Percentiles rank a stretch among this genome's conserved stretches.
Evolutionary conservation across 2,888 invertebrate genomes (phyloP).

Genomic region (Tubulanus polymorphus): DNA sequence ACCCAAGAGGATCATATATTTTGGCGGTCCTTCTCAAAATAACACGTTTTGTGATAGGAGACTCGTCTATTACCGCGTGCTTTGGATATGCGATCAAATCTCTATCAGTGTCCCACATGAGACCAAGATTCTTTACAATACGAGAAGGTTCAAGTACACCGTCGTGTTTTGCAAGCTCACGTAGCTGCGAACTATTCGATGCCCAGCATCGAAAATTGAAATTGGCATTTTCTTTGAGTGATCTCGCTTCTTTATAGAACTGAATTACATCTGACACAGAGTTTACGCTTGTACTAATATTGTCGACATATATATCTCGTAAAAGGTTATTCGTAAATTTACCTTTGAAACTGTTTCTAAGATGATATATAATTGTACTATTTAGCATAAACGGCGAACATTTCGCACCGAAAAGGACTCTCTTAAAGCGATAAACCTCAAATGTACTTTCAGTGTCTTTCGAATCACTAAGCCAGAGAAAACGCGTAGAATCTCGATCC

Average conservation of each 20-base stretch:
- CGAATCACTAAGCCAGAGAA: slow-evolving; percentile 10
- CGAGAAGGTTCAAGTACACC: background rate
- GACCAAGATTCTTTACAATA: background rate
- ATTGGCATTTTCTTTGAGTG: background rate
- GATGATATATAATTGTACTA: slow-evolving; percentile 15
- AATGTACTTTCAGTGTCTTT: background rate
- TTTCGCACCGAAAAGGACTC: slow-evolving; percentile 12
- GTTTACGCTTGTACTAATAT: background rate
- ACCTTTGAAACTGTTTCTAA: background rate
- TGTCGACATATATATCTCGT: slow-evolving; percentile 1
- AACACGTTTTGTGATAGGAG: no score
- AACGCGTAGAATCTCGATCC: slow-evolving; percentile 16
- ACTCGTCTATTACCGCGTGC: no score
- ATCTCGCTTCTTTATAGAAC: background rate
- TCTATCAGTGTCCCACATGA: slow-evolving; percentile 1
- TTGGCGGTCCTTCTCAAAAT: no score
- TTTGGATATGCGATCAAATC: no score
- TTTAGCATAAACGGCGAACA: slow-evolving; percentile 16
- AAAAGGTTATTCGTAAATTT: background rate
- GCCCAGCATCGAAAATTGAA: slow-evolving; percentile 3
- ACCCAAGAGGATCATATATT: no score
- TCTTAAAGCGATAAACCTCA: slow-evolving; percentile 7
- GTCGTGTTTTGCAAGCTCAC: background rate
- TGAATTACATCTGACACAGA: background rate
- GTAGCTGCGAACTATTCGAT: background rate